Conservation (phyloP, 2,113 vertebrate species). For the Dryoscopus gambensis region DNA sequence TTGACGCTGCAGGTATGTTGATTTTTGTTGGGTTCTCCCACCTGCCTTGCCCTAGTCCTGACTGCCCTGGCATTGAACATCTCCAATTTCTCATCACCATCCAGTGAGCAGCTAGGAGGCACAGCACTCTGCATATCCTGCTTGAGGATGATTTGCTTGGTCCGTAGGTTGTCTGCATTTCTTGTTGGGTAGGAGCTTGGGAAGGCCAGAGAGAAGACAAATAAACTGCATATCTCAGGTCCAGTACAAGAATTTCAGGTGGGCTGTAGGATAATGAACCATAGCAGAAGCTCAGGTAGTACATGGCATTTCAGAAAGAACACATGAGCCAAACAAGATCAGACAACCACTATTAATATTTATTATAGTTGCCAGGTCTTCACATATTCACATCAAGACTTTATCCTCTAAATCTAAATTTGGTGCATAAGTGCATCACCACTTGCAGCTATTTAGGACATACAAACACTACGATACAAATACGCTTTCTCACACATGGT, state of each 20-base stretch:
- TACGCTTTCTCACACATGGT: neutral
- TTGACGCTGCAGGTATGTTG: neutral
- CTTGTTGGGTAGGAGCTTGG: neutral
- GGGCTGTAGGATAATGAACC: neutral
- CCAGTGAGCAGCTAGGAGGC: neutral
- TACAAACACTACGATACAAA: neutral
- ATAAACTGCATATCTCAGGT: neutral
- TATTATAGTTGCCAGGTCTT: neutral
- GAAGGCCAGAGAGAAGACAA: neutral
- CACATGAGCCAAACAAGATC: neutral
- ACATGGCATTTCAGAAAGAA: neutral
- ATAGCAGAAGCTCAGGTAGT: neutral
- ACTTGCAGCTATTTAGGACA: neutral
- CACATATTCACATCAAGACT: neutral
- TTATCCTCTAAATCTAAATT: neutral
- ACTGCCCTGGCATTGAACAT: neutral
- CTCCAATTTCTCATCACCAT: neutral
- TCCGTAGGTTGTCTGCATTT: neutral
- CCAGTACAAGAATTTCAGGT: neutral
- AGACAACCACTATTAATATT: neutral
- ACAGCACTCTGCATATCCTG: neutral
- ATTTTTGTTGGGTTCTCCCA: neutral
- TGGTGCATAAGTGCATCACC: neutral
- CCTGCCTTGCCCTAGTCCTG: neutral
- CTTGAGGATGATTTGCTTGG: neutral